phyloP scores from a whole-genome alignment of 2,113 vertebrate species.

The Pygoscelis adeliae region DNA sequence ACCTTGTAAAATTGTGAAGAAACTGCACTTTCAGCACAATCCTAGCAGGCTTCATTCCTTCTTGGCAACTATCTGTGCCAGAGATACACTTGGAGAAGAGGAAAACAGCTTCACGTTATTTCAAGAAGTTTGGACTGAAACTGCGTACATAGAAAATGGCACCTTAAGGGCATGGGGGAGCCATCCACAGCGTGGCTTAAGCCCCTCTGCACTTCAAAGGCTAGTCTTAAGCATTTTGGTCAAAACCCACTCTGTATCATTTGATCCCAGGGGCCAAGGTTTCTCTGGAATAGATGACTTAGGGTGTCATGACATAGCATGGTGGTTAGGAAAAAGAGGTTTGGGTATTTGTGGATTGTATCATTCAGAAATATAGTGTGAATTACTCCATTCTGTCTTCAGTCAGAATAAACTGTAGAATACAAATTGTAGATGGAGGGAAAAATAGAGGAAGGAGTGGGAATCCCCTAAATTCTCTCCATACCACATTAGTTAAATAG shows the following conservation, averaged over 20 bases:
- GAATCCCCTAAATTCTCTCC: background rate
- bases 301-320: background rate
- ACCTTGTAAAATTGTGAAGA: background rate
- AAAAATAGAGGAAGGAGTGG: background rate
- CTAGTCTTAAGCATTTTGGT: background rate
- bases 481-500: background rate
- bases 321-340: background rate
- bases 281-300: background rate
- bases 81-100: background rate
- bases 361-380: background rate
- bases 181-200: background rate
- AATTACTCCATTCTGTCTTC: background rate
- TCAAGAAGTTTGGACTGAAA: background rate
- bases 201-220: background rate
- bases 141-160: fast-evolving
- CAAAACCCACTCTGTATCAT: background rate
- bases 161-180: fast-evolving
- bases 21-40: background rate
- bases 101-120: background rate
- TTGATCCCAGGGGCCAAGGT: background rate
- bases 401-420: background rate
- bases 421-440: background rate
- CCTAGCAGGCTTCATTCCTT: background rate
- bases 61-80: background rate
- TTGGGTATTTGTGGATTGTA: background rate